Base-by-base conservation (phyloP, 2,888 invertebrate genomes). In the Lithophane socia region DNA sequence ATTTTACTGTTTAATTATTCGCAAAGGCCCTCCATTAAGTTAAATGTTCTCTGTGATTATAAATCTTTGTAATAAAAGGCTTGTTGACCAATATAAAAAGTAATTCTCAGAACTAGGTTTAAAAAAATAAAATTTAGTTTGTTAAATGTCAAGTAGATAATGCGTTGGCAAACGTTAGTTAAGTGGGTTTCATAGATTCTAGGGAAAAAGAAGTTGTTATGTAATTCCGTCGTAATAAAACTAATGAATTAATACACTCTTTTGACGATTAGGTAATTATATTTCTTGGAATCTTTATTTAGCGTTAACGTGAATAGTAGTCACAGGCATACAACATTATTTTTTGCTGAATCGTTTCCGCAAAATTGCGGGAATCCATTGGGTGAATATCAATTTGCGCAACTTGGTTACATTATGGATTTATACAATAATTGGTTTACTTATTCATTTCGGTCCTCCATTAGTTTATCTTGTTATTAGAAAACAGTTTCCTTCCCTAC, bases 1-100 rank as follows among this genome's bases (percentile, higher is more conserved):
- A 65, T 79, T 81, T 83, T 73, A 79, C 24, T 29, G 65, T 52
- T 69, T 18, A 69, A 65, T 84, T 84, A 79, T 79, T 69, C 68
- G 42, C 29, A 64, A 82, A 44, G 58, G 37, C 13, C 44, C n/a
- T 44, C 29, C 69, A 79, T 73, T 79, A 64, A 37, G 0, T 37
- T 61, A 13, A 70, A 84, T 66, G 58, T 56, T 29, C n/a, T 69
- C 52, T 52, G 69, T 66, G 65, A 65, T 77, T 77, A 69, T 76
- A 79, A 82, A 79, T 82, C 56, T 58, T 69, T 63, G 54, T 82
- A 16, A 44, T 66, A 63, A 58, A 60, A 54, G 37, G n/a, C 13
- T 52, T 81, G 61, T 47, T 47, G 56, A 64, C 54, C 5, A 49
- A 54, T 47, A 63, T 80, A n/a, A 63, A 73, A 42, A 47, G 73